Percentiles rank a stretch among this genome's conserved stretches.
phyloP scores from a whole-genome alignment of 2,888 invertebrate genomes.

The Autographa pulchrina region DNA sequence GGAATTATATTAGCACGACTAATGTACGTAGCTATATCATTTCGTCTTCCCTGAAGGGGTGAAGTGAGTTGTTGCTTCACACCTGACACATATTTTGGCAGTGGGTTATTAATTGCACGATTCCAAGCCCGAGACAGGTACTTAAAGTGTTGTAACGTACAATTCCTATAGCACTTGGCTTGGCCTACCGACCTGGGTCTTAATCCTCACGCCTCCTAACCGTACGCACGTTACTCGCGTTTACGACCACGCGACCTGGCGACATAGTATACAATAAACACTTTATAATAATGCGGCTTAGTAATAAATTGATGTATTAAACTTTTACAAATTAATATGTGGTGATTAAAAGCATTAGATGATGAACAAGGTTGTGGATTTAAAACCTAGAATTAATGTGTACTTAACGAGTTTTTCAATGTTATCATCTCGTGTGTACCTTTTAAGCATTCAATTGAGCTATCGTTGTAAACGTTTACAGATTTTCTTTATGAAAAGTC shows the following conservation, averaged over 20 bases:
- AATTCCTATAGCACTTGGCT: background rate
- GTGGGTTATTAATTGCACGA: background rate
- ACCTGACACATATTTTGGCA: constrained; percentile 1
- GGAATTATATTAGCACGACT: constrained; percentile 23
- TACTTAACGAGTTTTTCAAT: background rate
- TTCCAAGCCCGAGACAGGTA: background rate
- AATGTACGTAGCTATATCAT: background rate
- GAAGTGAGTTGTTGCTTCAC: background rate
- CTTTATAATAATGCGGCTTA: constrained; percentile 24
- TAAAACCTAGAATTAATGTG: background rate
- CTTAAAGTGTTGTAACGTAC: background rate
- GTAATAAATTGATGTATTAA: background rate
- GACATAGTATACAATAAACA: constrained; percentile 22
- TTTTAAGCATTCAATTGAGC: too few relatives aligned
- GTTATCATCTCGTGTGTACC: too few relatives aligned
- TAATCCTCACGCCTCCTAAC: constrained; percentile 2
- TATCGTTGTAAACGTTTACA: too few relatives aligned
- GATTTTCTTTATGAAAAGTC: too few relatives aligned
- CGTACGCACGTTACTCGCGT: constrained; percentile 2
- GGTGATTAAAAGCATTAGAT: background rate
- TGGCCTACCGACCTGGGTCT: background rate
- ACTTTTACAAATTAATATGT: background rate
- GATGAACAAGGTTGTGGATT: background rate
- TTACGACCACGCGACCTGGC: background rate
- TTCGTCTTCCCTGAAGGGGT: background rate